Conservation (phyloP, 2,113 vertebrate species). For the Boulengeromyrus knoepffleri region DNA sequence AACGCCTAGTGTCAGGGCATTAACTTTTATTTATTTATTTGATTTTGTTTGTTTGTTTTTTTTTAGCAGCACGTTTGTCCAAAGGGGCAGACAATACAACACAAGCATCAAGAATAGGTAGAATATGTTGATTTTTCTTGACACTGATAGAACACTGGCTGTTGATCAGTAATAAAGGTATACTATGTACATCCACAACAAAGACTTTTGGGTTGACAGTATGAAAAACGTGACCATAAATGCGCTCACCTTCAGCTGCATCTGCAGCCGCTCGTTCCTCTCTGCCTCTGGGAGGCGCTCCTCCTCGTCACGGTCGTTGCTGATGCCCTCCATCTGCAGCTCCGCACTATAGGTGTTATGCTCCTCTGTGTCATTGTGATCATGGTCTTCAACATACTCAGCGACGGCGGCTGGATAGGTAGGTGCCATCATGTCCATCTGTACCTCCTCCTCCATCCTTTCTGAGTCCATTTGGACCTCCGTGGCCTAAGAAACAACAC, state of each 20-base stretch:
- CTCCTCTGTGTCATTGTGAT: constrained; percentile 66
- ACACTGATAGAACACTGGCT: not conserved
- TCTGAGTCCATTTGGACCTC: constrained; percentile 80
- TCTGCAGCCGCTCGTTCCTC: constrained; percentile 85
- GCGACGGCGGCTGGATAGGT: constrained; percentile 46
- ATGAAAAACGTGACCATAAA: too few species aligned
- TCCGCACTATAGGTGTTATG: constrained; percentile 82
- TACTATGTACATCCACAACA: not conserved
- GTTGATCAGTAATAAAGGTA: not conserved
- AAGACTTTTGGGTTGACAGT: not conserved
- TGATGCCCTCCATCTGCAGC: constrained; percentile 73
- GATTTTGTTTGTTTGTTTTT: not conserved
- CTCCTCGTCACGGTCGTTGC: constrained; percentile 76
- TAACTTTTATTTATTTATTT: not conserved
- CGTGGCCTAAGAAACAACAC: constrained; percentile 43
- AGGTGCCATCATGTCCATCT: constrained; percentile 38
- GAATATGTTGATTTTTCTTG: not conserved
- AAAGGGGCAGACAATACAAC: not conserved
- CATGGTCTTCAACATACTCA: constrained; percentile 55
- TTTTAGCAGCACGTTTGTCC: not conserved
- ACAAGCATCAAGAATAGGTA: not conserved
- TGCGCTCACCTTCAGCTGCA: constrained; percentile 75
- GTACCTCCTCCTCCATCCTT: constrained; percentile 86
- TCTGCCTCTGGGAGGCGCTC: constrained; percentile 81
- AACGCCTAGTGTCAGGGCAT: not conserved